Evolutionary conservation across 1,140 invertebrate genomes (phyloP).

Genomic region (Daktulosphaira vitifoliae): DNA sequence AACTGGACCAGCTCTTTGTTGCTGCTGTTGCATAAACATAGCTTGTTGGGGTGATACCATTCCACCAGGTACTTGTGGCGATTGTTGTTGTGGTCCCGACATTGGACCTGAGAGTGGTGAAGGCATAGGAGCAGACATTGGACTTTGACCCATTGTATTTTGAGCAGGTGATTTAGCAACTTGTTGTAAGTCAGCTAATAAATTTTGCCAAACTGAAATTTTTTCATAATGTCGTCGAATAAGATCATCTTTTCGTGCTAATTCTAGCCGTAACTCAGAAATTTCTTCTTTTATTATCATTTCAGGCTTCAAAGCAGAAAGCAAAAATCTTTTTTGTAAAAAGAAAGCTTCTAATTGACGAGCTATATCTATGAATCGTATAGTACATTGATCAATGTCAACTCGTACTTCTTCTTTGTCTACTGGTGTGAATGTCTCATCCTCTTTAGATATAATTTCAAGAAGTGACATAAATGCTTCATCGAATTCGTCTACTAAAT

Average conservation of each 20-base stretch:
- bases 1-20: conserved; percentile 37
- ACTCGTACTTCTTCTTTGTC: conserved; percentile 75
- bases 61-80: conserved; percentile 29
- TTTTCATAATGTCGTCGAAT: conserved; percentile 84
- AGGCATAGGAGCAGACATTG: conserved; percentile 19
- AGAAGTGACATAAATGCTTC: conserved; percentile 75
- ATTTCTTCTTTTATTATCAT: conserved; percentile 86
- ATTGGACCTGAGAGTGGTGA: conserved; percentile 23
- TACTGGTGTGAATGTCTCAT: conserved; percentile 57
- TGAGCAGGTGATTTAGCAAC: conserved; percentile 45
- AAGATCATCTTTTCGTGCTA: conserved; percentile 76
- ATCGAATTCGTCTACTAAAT: conserved; percentile 75
- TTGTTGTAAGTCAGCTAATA: conserved; percentile 61
- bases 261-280: conserved; percentile 69
- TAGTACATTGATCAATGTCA: conserved; percentile 74
- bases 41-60: conserved; percentile 46
- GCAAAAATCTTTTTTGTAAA: conserved; percentile 78
- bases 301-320: conserved; percentile 85
- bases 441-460: conserved; percentile 74
- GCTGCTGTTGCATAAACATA: conserved; percentile 46
- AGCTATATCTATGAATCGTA: conserved; percentile 79
- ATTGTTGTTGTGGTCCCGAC: conserved; percentile 4
- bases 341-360: conserved; percentile 91
- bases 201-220: conserved; percentile 77
- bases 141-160: conserved; percentile 25